Percentiles rank a stretch among this genome's conserved stretches.
Conservation (phyloP, 64 coral and sea anemone species). For the Porites australiensis region DNA sequence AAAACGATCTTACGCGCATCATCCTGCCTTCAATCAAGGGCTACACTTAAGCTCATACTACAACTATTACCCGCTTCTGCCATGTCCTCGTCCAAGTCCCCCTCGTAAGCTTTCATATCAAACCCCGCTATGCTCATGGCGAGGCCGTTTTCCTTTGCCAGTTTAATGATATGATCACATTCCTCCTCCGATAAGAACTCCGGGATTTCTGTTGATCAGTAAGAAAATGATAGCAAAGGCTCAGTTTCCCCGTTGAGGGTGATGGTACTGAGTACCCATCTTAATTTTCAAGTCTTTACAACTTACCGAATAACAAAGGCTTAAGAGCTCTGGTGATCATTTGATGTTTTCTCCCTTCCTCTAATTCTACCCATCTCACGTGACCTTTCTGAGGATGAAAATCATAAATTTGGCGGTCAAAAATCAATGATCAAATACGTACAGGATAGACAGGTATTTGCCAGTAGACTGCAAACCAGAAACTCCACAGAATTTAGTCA, state of each 20-base stretch:
- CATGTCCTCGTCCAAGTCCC: slow-evolving; percentile 62
- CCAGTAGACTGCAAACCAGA: too few relatives aligned
- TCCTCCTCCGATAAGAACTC: slow-evolving; percentile 56
- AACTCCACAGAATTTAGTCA: too few relatives aligned
- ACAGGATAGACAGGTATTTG: too few relatives aligned
- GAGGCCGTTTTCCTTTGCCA: slow-evolving; percentile 65
- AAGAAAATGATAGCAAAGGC: neutral
- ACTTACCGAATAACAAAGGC: slow-evolving; percentile 91
- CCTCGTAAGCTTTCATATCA: slow-evolving; percentile 48
- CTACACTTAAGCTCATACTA: neutral
- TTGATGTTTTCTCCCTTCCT: slow-evolving; percentile 32
- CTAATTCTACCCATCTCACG: slow-evolving; percentile 61
- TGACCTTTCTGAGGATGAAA: slow-evolving; percentile 54
- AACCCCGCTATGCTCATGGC: slow-evolving; percentile 61
- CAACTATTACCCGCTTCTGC: slow-evolving; percentile 47
- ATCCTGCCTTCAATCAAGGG: too few relatives aligned
- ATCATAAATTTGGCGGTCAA: neutral
- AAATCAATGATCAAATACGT: too few relatives aligned
- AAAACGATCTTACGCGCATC: too few relatives aligned
- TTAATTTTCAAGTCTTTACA: neutral
- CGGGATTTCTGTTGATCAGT: slow-evolving; percentile 46
- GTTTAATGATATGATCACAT: slow-evolving; percentile 61
- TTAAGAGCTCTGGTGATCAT: slow-evolving; percentile 91
- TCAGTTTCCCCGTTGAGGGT: neutral
- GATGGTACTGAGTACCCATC: too few relatives aligned